These are phyloP conservation scores for Beris morrisii DNA, from an alignment of 2,888 invertebrate species.

Conservation along the genomic window DNA sequence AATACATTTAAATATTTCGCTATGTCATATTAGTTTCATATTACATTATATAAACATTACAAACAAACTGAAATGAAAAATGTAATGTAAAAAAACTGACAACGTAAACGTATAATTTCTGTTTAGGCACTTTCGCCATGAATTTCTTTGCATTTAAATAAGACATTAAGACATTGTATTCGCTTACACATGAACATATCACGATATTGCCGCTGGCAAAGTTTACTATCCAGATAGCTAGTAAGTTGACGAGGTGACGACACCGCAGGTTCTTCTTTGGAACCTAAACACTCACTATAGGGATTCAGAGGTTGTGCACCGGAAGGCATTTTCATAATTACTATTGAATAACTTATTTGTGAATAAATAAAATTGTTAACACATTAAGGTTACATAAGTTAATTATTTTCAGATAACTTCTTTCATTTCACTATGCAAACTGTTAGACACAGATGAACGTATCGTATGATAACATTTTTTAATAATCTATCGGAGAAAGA, in stretches of 20 bases:
- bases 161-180: not conserved
- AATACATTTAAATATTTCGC: conserved; percentile 11
- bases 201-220: conserved; percentile 23
- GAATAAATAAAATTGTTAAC: no score
- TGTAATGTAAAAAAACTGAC: no score
- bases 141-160: conserved; percentile 3
- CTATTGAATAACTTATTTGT: no score
- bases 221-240: conserved; percentile 17
- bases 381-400: no score
- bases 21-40: no score
- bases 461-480: no score
- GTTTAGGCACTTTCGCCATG: conserved; percentile 14
- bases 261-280: conserved; percentile 22
- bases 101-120: not conserved
- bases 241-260: conserved; percentile 15
- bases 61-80: no score
- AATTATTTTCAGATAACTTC: no score
- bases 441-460: no score
- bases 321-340: conserved; percentile 24
- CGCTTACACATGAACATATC: conserved; percentile 40
- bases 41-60: no score
- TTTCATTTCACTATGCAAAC: no score
- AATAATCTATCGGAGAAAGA: no score
- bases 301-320: conserved; percentile 18
- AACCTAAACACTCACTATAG: conserved; percentile 20